These are phyloP conservation scores for Coleophora flavipennella DNA, from an alignment of 2,888 invertebrate species.

Conservation along the genomic window DNA sequence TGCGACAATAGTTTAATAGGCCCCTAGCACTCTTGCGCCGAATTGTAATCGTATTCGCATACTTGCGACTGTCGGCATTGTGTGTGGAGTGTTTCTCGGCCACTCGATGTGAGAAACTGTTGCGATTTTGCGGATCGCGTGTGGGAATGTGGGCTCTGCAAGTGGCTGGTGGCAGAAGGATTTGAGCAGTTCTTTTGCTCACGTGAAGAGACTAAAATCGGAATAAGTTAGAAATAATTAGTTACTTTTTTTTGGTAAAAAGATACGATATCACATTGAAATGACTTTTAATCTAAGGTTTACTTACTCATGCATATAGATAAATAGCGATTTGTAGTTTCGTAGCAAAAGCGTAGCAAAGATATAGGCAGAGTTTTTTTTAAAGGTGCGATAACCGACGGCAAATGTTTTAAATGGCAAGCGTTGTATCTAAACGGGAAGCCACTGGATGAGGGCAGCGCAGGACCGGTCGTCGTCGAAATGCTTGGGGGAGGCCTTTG, in stretches of 20 bases:
- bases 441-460: too few relatives aligned
- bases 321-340: not conserved
- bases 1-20: constrained; percentile 27
- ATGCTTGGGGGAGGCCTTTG: too few relatives aligned
- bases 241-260: too few relatives aligned
- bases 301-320: not conserved
- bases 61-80: constrained; percentile 36
- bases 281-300: too few relatives aligned
- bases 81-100: constrained; percentile 7
- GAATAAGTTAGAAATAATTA: too few relatives aligned
- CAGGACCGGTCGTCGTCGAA: too few relatives aligned
- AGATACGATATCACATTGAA: too few relatives aligned
- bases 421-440: too few relatives aligned
- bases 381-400: too few relatives aligned
- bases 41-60: constrained; percentile 42
- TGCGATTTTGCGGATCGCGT: constrained; percentile 33
- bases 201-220: too few relatives aligned
- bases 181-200: too few relatives aligned
- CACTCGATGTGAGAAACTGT: constrained; percentile 61
- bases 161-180: too few relatives aligned
- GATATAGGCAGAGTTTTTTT: not conserved
- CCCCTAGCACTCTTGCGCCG: constrained; percentile 35
- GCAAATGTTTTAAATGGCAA: not conserved
- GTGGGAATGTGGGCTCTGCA: constrained; percentile 54
- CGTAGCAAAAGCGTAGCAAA: not conserved